phyloP scores from a whole-genome alignment of 2,888 invertebrate genomes.

The Trilocha varians region DNA sequence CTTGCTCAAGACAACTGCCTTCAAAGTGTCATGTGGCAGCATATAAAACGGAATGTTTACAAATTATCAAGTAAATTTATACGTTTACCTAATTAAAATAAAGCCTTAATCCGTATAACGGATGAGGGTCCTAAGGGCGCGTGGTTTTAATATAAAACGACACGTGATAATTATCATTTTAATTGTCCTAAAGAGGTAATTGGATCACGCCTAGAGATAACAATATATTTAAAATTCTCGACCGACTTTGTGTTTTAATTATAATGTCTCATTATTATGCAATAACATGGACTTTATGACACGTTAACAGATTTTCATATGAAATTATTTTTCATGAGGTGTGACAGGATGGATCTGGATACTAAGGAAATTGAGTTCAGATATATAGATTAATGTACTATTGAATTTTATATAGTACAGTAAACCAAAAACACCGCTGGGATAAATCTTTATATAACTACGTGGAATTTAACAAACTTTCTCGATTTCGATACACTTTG shows the following conservation, averaged over 20 bases:
- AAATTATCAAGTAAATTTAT: conserved; percentile 7
- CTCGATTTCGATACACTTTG: no score
- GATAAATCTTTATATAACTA: no score
- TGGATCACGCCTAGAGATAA: not conserved
- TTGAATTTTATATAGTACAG: no score
- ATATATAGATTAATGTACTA: no score
- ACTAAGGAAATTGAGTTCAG: no score
- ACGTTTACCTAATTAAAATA: conserved; percentile 13
- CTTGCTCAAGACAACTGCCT: not conserved
- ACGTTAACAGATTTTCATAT: not conserved
- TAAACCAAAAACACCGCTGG: no score
- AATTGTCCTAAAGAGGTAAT: conserved; percentile 6
- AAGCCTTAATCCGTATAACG: conserved; percentile 11
- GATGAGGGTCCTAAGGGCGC: conserved; percentile 10
- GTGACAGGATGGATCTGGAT: no score
- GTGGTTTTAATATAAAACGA: conserved; percentile 7
- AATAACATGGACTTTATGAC: not conserved
- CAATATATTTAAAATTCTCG: conserved; percentile 1
- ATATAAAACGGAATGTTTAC: conserved; percentile 7
- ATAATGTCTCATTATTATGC: not conserved
- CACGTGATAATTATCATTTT: conserved; percentile 11
- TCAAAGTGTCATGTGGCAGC: conserved; percentile 1
- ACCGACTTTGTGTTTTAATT: not conserved
- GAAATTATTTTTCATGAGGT: no score
- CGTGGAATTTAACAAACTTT: no score